Percentiles rank a stretch among this genome's conserved stretches.
Conservation (phyloP, 2,113 vertebrate species). For the Lagopus muta region DNA sequence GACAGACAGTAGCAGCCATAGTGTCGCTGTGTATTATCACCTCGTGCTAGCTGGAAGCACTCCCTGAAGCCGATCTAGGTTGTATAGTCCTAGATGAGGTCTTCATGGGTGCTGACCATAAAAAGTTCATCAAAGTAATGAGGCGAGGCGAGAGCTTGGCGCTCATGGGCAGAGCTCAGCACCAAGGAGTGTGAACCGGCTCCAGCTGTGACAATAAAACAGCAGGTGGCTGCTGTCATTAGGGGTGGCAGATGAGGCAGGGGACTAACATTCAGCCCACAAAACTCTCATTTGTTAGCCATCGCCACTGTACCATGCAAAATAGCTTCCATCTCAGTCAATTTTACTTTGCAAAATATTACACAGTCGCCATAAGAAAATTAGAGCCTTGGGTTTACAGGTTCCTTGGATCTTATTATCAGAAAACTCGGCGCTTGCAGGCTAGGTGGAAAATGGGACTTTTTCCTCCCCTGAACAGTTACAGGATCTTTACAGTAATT, state of each 20-base stretch:
- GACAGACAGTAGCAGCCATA: conserved; percentile 66
- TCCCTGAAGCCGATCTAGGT: conserved; percentile 82
- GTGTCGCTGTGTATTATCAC: conserved; percentile 72
- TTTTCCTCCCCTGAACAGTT: conserved; percentile 16
- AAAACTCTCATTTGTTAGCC: conserved; percentile 91
- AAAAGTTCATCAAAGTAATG: conserved; percentile 99
- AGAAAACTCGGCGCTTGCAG: conserved; percentile 2
- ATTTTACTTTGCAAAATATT: conserved; percentile 84
- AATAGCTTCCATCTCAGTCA: conserved; percentile 90
- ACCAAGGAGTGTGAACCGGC: conserved; percentile 92
- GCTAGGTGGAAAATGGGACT: conserved; percentile 37
- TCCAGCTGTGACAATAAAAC: conserved; percentile 99
- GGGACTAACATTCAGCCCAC: conserved; percentile 88
- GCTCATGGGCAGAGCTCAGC: conserved; percentile 89
- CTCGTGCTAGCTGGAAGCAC: conserved; percentile 72
- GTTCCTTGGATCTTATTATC: conserved; percentile 63
- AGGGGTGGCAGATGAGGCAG: conserved; percentile 95
- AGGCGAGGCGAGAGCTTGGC: conserved; percentile 87
- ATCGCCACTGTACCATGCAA: conserved; percentile 90
- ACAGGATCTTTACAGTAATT: conserved; percentile 16
- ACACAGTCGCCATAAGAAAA: conserved; percentile 71
- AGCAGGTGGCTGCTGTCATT: conserved; percentile 99
- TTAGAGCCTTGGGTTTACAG: conserved; percentile 66
- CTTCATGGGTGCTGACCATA: conserved; percentile 98
- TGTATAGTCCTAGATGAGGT: conserved; percentile 88